These are phyloP conservation scores for Ashinkailepas kermadecensis DNA, from an alignment of 2,888 invertebrate genomes.

Conservation along the genomic window DNA sequence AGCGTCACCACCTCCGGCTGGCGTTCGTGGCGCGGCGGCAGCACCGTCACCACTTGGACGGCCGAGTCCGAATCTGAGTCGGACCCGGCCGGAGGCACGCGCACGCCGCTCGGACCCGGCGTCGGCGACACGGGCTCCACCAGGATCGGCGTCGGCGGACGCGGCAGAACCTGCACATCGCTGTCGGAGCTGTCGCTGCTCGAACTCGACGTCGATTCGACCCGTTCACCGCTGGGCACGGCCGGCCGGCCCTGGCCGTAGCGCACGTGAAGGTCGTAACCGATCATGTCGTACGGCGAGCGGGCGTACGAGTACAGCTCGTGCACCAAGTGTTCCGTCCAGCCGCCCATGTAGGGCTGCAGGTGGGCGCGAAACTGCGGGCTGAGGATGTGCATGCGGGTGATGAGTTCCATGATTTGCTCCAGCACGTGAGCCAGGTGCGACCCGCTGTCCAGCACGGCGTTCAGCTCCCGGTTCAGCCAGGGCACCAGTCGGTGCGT, in stretches of 20 bases:
- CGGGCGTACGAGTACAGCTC: constrained; percentile 79
- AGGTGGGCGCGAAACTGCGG: constrained; percentile 61
- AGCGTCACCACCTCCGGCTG: constrained; percentile 59
- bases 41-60: constrained; percentile 56
- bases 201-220: constrained; percentile 30
- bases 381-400: constrained; percentile 57
- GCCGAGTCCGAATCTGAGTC: background rate
- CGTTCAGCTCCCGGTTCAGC: constrained; percentile 77
- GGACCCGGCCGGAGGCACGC: no score
- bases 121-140: background rate
- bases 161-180: background rate
- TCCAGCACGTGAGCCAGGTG: constrained; percentile 56
- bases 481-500: constrained; percentile 76
- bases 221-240: constrained; percentile 28
- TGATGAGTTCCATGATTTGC: constrained; percentile 61
- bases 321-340: constrained; percentile 80
- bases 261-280: constrained; percentile 45
- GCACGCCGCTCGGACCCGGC: background rate
- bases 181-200: background rate
- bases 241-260: constrained; percentile 35
- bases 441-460: constrained; percentile 43
- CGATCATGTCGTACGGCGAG: constrained; percentile 76
- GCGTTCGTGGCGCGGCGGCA: constrained; percentile 58
- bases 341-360: constrained; percentile 57
- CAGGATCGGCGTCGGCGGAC: background rate